phyloP scores from a whole-genome alignment of 2,113 vertebrate species.

The Danio rerio region DNA sequence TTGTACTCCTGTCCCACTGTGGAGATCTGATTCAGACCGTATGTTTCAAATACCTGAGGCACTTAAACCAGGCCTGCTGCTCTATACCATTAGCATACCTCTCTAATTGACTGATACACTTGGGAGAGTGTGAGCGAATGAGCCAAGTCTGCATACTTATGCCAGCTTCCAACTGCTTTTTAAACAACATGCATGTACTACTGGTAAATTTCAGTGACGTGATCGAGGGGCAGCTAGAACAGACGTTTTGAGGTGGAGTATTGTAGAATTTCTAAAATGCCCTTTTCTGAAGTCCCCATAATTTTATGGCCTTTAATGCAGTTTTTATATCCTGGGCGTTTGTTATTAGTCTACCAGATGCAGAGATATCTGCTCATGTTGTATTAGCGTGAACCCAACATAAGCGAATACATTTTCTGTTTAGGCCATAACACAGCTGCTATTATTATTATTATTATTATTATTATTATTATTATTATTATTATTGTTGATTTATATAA shows the following conservation, averaged over 20 bases:
- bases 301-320: neutral
- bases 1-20: slow-evolving; percentile 17
- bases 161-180: slow-evolving; percentile 12
- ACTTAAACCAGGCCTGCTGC: slow-evolving; percentile 61
- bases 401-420: neutral
- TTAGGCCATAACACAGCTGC: neutral
- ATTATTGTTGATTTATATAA: no score
- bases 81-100: slow-evolving; percentile 71
- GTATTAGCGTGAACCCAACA: neutral
- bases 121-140: slow-evolving; percentile 46
- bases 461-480: no score
- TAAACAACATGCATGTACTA: neutral
- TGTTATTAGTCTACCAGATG: neutral
- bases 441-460: no score
- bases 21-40: slow-evolving; percentile 74
- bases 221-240: neutral
- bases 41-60: slow-evolving; percentile 75
- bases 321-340: slow-evolving; percentile 21
- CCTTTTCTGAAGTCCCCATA: neutral
- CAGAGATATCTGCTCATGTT: neutral
- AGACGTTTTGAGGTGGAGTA: neutral
- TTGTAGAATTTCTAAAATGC: neutral
- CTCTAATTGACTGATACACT: slow-evolving; percentile 70
- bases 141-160: slow-evolving; percentile 19
- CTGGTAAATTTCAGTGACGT: neutral